These are phyloP conservation scores for Merops nubicus DNA, from an alignment of 2,113 vertebrate species.

Conservation along the genomic window DNA sequence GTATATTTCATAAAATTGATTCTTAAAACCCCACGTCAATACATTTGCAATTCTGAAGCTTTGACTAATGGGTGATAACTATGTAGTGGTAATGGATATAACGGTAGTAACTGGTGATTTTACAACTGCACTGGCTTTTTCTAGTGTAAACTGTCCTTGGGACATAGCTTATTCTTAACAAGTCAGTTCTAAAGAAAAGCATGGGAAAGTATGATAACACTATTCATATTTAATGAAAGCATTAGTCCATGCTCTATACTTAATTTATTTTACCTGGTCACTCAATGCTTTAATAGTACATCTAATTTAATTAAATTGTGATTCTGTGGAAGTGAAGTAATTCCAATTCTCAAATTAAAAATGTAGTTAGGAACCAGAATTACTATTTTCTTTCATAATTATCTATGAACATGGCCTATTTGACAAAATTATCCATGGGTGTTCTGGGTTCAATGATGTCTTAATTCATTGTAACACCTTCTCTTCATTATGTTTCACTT, in stretches of 20 bases:
- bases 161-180: neutral
- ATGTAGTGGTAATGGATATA: neutral
- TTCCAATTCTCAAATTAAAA: neutral
- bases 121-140: neutral
- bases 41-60: neutral
- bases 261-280: neutral
- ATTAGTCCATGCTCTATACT: neutral
- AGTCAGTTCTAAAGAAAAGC: neutral
- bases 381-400: neutral
- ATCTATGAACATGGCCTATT: neutral
- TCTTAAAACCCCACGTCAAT: neutral
- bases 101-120: neutral
- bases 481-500: neutral
- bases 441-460: neutral
- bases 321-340: neutral
- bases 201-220: neutral
- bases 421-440: neutral
- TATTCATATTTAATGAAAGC: neutral
- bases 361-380: neutral
- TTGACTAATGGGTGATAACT: neutral
- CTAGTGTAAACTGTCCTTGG: neutral
- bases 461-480: neutral
- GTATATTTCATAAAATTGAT: neutral
- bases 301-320: slow-evolving; percentile 1
- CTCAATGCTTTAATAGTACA: neutral